Evolutionary conservation across 2,888 invertebrate genomes (phyloP), one percentile per base, ranked within the genome.

Genomic region (Crematogaster levior): DNA sequence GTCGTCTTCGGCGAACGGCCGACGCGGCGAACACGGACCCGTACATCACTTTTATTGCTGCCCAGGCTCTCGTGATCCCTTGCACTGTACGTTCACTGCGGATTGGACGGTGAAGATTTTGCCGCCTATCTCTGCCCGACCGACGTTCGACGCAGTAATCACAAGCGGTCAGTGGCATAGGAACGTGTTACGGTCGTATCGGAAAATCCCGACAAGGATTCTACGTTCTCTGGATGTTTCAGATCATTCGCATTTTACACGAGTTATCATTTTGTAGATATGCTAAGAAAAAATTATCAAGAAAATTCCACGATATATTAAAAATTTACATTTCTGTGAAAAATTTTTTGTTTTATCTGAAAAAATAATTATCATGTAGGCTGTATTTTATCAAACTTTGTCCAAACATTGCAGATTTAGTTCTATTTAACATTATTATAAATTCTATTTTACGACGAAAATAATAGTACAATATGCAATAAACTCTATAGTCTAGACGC

Each of bases 21-120:
- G 80, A 84, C 89, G 91, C 88, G 87, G 89, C 90, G 88, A 82
- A 82, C 88, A 92, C 91, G 89, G 89, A 89, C 90, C 88, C 91
- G 91, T 93, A 92, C 88, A 93, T 93, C 93, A 91, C 91, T 91
- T 91, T 91, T 91, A 91, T 91, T 90, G 90, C 90, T 88, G 85
- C 84, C 89, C 85, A 86, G 88, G 85, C 75, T 84, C 86, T 88
- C 81, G 83, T 84, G 85, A 86, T 86, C 85, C 82, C 74, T 68
- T 77, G 72, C 82, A 65, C 86, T 27, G 63, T 51, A 48, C 83
- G 82, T 56, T 86, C 81, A 24, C 77, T 75, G 80, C 80, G 80
- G 70, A 84, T 84, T 84, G 84, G 83, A 70, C 83, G 84, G 66
- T 75, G 74, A 84, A 84, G 83, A 84, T 84, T 84, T 84, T 80